Base-by-base conservation (phyloP, 37 sponge, comb jelly and placozoan genomes). In the Halisarca cf. caerulea region DNA sequence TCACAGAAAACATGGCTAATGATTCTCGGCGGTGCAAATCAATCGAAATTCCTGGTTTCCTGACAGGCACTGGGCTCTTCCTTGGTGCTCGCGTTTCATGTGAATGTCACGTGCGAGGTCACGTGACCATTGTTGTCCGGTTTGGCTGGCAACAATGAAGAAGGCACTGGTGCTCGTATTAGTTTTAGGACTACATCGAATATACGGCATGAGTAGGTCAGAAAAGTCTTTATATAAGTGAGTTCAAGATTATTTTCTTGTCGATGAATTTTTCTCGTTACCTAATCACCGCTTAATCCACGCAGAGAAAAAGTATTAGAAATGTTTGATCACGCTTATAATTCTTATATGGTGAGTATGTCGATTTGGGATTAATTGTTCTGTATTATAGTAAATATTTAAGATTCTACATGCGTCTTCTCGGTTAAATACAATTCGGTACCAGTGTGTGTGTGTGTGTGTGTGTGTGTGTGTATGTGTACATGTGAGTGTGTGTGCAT, bases 261-360 rank as follows among this genome's bases (percentile, higher is more conserved):
- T n/a, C 21, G 36, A 37, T 41, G 45, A 74, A 40, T 7, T 71
- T 6, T 37, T 39, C 23, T n/a, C n/a, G n/a, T 18, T 32, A 38
- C 20, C 20, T 71, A 32, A 18, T 39, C 20, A 71, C 41, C 8
- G 20, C 6, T 62, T 23, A 8, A n/a, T 73, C 17, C 45, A n/a
- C 27, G 7, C 86, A 95, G 96, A 80, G 83, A 95, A 32, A 83
- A 87, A 72, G 91, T 87, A 5, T 73, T 78, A 36, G 95, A 94
- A 64, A 97, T 97, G 98, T 97, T 97, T 62, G 87, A 80, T 33
- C 98, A 97, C 86, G 98, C 90, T n/a, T 97, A 92, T 59, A 61
- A 94, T 58, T 80, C 88, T 6, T 97, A 97, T 89, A 92, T 97
- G 98, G 98, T 97, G 82, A 81, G 87, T 47, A 47, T 47, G 51